Evolutionary conservation across 2,888 invertebrate genomes (phyloP), one percentile per base, ranked within the genome.

Genomic region (Pediacus dermestoides): DNA sequence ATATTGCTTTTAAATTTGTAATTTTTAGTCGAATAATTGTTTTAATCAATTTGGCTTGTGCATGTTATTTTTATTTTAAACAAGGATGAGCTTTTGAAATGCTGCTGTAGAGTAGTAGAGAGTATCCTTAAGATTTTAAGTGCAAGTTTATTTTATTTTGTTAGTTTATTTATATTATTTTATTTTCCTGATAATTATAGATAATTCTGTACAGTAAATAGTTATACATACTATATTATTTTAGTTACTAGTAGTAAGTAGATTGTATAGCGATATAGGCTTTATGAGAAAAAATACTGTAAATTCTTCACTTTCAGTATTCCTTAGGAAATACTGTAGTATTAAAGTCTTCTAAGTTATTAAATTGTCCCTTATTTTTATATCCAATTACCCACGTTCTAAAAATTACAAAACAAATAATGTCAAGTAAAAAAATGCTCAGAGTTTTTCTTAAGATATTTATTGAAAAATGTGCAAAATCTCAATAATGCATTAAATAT

Each of bases 301-400:
- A 52, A 53, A 54, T 52, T 52, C 52, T 56, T n/a, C n/a, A n/a
- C n/a, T n/a, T 50, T 57, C 55, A 57, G 57, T 58, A 60, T 60
- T 59, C 44, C 33, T 43, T 39, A 42, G 51, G 58, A 50, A 58
- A 60, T 59, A 55, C 55, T 57, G 55, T 50, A 52, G 48, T 44
- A 60, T 50, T 59, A 59, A 59, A 58, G 30, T 44, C 41, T 46
- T 45, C 46, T 49, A 54, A 58, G 38, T 56, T 53, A 52, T 50
- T 54, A 42, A 41, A 22, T 15, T 6, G 8, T 42, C 26, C 21
- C 6, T 18, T 18, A 7, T 18, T 7, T 18, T 18, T n/a, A 18
- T 18, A 18, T 18, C n/a, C n/a, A n/a, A 18, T 18, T 18, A 18
- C 21, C 21, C n/a, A 18, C n/a, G 6, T 18, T 18, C 6, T 7